Evolutionary conservation across 2,888 invertebrate genomes (phyloP), one percentile per base, ranked within the genome.

Genomic region (Heteropelma amictum): DNA sequence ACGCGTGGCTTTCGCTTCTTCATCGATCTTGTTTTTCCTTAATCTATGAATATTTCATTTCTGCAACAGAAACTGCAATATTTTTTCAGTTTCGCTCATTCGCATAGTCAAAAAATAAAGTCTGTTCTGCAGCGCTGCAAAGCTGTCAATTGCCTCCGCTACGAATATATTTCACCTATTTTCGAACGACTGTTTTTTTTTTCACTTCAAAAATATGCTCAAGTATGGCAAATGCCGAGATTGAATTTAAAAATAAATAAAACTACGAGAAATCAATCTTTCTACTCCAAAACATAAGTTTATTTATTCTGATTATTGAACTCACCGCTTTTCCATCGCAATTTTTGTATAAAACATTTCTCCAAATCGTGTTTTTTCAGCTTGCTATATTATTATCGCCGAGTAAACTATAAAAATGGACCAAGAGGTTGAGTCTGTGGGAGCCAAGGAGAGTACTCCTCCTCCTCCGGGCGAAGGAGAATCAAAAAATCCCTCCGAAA

Each of bases 321-420:
- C n/a, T n/a, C n/a, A n/a, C n/a, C n/a, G n/a, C n/a, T n/a, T n/a
- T n/a, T n/a, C n/a, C n/a, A n/a, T n/a, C n/a, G n/a, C n/a, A n/a
- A n/a, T n/a, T n/a, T n/a, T n/a, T n/a, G n/a, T n/a, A n/a, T n/a
- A n/a, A n/a, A n/a, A n/a, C n/a, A n/a, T n/a, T n/a, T n/a, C n/a
- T n/a, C n/a, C n/a, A n/a, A n/a, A n/a, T n/a, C n/a, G n/a, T n/a
- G n/a, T n/a, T n/a, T 67, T 75, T 56, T 19, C 65, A 71, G 70
- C 21, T 19, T 64, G n/a, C 17, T 26, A 30, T 5, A 35, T 28
- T 67, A 47, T 47, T 35, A 26, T 17, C 45, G 7, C 8, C 12
- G 56, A 33, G 23, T 53, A n/a, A 42, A 14, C 33, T 17, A 1
- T 33, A 14, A 49, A 3, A 17, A 75, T 75, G 75, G 75, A 75